phyloP scores from a whole-genome alignment of 2,113 vertebrate genomes.

The Daboia siamensis region DNA sequence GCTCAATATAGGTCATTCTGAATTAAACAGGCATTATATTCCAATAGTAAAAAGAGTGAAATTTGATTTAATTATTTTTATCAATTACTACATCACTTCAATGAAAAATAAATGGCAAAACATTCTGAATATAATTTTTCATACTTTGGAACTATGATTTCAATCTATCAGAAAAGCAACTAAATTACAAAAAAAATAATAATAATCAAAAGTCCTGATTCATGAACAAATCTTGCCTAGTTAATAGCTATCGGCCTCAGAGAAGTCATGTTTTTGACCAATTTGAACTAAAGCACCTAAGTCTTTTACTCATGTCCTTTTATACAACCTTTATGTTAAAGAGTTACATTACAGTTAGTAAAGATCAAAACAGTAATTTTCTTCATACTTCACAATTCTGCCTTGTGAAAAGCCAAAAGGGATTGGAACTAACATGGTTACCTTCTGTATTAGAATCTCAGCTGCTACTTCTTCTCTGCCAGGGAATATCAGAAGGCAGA shows the following conservation, averaged over 20 bases:
- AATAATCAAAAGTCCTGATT: not conserved
- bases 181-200: not conserved
- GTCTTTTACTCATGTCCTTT: not conserved
- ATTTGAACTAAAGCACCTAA: not conserved
- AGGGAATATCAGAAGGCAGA: not conserved
- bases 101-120: not conserved
- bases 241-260: not conserved
- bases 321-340: not conserved
- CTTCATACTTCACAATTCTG: not conserved
- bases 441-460: not conserved
- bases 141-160: not conserved
- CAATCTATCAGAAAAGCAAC: not conserved
- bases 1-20: not conserved
- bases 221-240: not conserved
- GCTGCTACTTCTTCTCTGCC: not conserved
- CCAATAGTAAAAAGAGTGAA: not conserved
- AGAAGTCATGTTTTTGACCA: not conserved
- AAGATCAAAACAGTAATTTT: not conserved
- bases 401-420: not conserved
- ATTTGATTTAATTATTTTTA: slow-evolving; percentile 22
- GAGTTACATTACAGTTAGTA: not conserved
- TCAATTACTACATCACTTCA: not conserved
- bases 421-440: not conserved
- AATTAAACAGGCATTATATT: not conserved
- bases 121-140: not conserved